Base-by-base conservation (phyloP, 2,888 invertebrate species). In the Bombyx huttoni region DNA sequence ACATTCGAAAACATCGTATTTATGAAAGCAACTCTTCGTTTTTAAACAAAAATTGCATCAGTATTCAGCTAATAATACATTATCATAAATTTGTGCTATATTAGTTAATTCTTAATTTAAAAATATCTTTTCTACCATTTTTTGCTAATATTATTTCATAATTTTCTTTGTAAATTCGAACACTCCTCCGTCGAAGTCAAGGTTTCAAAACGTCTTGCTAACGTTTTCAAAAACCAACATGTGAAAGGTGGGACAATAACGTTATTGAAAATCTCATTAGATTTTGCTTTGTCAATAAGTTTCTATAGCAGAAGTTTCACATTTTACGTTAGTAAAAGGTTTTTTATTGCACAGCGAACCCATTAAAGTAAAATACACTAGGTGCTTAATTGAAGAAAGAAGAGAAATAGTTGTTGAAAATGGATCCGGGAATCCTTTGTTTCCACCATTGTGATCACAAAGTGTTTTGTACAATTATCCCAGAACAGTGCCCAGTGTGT, bases 391-490 rank as follows among this genome's bases (percentile, higher is more conserved):
- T 76, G 68, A 80, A 65, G 65, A 73, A 64, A 65, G 56, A 47
- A 54, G 51, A 58, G 7, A 56, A 74, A 58, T 69, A 58, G 56
- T 58, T 52, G 59, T 65, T 57, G 61, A 79, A 76, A 72, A 91
- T 91, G 90, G 94, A 94, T 90, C 93, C 94, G 66, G 94, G 94
- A 68, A 94, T 97, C 75, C 91, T 96, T 77, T 97, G 97, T 89
- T 96, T 96, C 84, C 94, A 96, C 89, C 97, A 97, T 83, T 97
- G 97, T 79, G 91, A 91, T 54, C 90, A 93, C 58, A 92, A 93
- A 86, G 92, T 96, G 63, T 96, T 96, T 85, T 96, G 96, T 75
- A 93, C 94, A 68, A 83, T 89, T 61, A 89, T 97, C 69, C 96
- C 96, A 49, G 90, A 91, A 68, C 80, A 83, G 61, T 97, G 97